Base-by-base conservation (phyloP, 2,797 vertebrate species). In the Florisuga fusca region DNA sequence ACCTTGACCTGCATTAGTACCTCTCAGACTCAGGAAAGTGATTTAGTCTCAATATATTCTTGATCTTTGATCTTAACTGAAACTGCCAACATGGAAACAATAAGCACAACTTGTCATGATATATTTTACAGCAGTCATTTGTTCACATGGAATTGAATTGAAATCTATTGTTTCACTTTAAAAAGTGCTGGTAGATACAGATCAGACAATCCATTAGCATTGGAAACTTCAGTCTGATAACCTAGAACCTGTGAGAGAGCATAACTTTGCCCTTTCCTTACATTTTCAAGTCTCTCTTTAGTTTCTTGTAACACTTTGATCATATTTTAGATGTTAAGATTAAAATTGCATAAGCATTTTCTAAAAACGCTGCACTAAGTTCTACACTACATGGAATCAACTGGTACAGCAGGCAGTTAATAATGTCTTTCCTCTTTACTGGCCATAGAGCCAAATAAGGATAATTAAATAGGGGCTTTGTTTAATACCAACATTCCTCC, bases 21-120 rank as follows among this genome's bases (percentile, higher is more conserved):
- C 43, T 88, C 90, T 84, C 36, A 67, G 57, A 87, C 27, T 73
- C 53, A 64, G 21, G 33, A 87, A 87, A 90, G 57, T 71, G 33
- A 80, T 92, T 94, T 82, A 68, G 36, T 51, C 36, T 67, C 57
- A 73, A 9, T 64, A 79, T 19, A 15, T 55, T 68, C 55, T 80
- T 71, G 41, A 20, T 71, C 85, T 86, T 93, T 92, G 67, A 69
- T 76, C 84, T 90, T 51, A 73, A 67, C 55, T 57, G 41, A 88
- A 94, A 90, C 48, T 87, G 13, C 48, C 46, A 84, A 16, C 18
- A 63, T 10, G 9, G 19, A 95, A 90, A 10, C 45, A 84, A 74
- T 57, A 87, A 84, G 25, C 10, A 50, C 31, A 69, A 23, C 15
- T 53, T 76, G 26, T 63, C 51, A 22, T 62, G 22, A 36, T 89